These are phyloP conservation scores for Cynodonichthys magdalenae DNA, from an alignment of 2,797 vertebrate genomes.

Conservation along the genomic window DNA sequence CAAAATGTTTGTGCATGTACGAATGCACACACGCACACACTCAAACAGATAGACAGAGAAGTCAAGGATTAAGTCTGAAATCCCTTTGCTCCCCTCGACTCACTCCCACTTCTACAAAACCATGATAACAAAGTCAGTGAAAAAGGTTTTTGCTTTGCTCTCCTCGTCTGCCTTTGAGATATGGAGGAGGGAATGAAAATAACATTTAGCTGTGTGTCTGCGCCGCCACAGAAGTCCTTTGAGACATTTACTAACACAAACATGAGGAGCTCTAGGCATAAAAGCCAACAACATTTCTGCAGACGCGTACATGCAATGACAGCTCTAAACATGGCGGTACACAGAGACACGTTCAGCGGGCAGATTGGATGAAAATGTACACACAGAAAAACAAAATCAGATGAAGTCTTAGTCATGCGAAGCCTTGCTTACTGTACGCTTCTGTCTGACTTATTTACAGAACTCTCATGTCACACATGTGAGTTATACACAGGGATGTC, in stretches of 20 bases:
- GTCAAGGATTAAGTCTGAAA: constrained; percentile 47
- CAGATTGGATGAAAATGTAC: background rate
- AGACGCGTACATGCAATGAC: constrained; percentile 6
- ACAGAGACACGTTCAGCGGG: background rate
- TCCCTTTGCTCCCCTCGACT: constrained; percentile 6
- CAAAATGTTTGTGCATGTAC: background rate
- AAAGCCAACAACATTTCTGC: background rate
- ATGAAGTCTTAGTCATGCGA: background rate
- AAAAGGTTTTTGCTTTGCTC: constrained; percentile 43
- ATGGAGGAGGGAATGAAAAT: constrained; percentile 35
- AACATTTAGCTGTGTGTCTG: constrained; percentile 34
- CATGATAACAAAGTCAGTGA: constrained; percentile 31
- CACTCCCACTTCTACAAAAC: constrained; percentile 10
- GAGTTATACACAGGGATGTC: constrained; percentile 24
- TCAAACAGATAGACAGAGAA: constrained; percentile 12
- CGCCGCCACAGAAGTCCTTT: constrained; percentile 36
- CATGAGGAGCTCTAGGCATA: background rate
- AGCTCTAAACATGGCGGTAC: constrained; percentile 12
- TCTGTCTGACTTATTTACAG: background rate
- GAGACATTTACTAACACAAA: constrained; percentile 23
- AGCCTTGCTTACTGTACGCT: constrained; percentile 10
- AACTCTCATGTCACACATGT: constrained; percentile 13
- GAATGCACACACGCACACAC: background rate
- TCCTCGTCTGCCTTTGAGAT: constrained; percentile 44
- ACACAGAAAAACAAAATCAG: constrained; percentile 10